phyloP scores from a whole-genome alignment of 2,888 invertebrate genomes.

The Hedychridium roseum region DNA sequence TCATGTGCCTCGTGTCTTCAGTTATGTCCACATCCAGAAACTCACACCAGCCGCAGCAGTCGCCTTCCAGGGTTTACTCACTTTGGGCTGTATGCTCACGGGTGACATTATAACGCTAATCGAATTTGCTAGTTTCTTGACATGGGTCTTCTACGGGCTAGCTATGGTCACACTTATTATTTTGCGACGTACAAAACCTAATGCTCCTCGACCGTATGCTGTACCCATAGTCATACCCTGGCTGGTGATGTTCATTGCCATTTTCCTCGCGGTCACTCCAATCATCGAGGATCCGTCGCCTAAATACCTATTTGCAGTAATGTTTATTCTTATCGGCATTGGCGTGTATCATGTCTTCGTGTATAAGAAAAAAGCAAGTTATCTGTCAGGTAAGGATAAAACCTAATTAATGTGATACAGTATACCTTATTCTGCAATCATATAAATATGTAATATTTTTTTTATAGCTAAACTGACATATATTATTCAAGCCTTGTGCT shows the following conservation, averaged over 20 bases:
- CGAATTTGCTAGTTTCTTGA: constrained; percentile 86
- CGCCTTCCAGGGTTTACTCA: constrained; percentile 77
- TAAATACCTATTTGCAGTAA: constrained; percentile 79
- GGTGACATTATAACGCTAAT: constrained; percentile 81
- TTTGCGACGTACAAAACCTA: constrained; percentile 74
- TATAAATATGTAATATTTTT: not conserved
- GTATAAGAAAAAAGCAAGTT: constrained; percentile 73
- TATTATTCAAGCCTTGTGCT: constrained; percentile 72
- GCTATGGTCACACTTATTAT: constrained; percentile 83
- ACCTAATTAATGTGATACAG: not conserved
- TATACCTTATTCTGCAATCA: constrained; percentile 1
- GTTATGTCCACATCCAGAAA: constrained; percentile 77
- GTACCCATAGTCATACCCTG: constrained; percentile 78
- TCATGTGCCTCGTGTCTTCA: constrained; percentile 80
- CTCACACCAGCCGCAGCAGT: constrained; percentile 85
- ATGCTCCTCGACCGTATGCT: constrained; percentile 76
- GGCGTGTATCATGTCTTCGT: constrained; percentile 79
- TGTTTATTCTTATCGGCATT: constrained; percentile 76
- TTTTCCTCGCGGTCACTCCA: constrained; percentile 78
- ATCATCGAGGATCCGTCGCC: constrained; percentile 78
- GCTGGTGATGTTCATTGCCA: constrained; percentile 74
- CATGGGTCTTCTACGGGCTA: constrained; percentile 87
- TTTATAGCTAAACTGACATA: constrained; percentile 72
- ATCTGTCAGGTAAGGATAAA: constrained; percentile 70
- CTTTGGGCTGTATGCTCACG: constrained; percentile 74